phyloP scores from a whole-genome alignment of 2,113 vertebrate species.

The Falcunculus frontatus region DNA sequence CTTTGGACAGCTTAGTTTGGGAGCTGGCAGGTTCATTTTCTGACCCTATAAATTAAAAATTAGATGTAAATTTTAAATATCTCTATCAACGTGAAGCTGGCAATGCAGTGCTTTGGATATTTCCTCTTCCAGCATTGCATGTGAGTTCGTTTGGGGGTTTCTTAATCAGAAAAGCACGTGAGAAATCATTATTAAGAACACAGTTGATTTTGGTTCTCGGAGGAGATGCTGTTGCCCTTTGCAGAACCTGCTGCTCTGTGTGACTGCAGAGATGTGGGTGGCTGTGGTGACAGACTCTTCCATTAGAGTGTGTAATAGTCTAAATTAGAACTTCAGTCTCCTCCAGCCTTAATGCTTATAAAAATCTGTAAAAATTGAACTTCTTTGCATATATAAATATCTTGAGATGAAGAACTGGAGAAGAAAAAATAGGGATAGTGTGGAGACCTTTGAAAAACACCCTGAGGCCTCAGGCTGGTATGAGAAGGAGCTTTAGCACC shows the following conservation, averaged over 20 bases:
- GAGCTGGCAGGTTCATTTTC: not conserved
- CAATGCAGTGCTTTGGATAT: not conserved
- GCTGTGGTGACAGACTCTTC: not conserved
- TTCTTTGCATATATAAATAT: not conserved
- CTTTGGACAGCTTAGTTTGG: not conserved
- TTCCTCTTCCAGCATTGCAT: not conserved
- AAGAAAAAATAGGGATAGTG: not conserved
- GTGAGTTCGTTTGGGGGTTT: fast-evolving
- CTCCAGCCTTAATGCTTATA: not conserved
- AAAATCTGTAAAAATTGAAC: not conserved
- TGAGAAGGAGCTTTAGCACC: not conserved
- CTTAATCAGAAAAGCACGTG: not conserved
- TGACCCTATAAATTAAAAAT: not conserved
- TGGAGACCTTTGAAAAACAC: not conserved
- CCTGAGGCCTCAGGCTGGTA: not conserved
- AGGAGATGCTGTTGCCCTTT: not conserved
- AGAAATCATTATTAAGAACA: not conserved
- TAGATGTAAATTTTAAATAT: not conserved
- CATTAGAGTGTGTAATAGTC: not conserved
- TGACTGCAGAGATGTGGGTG: not conserved
- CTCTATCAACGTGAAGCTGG: not conserved
- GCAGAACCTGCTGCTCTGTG: not conserved
- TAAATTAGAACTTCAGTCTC: not conserved
- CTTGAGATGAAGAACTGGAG: not conserved
- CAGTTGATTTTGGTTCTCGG: not conserved